These are phyloP conservation scores for Xylocampa areola DNA, from an alignment of 2,888 invertebrate genomes.

Conservation along the genomic window DNA sequence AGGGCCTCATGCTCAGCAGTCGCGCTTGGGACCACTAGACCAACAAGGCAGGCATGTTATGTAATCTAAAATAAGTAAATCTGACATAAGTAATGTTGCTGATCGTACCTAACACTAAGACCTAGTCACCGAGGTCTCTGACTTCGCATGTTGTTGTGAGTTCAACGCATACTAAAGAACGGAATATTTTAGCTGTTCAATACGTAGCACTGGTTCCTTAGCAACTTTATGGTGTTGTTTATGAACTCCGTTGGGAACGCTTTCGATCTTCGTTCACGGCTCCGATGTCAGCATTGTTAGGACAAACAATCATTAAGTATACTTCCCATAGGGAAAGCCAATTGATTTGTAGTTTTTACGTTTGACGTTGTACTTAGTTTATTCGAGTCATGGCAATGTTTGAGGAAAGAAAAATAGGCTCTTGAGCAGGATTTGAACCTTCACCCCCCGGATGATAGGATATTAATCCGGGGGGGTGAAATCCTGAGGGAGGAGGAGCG, in stretches of 20 bases:
- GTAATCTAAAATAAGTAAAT: too few species aligned
- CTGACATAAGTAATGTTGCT: too few species aligned
- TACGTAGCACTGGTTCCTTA: slow-evolving; percentile 55
- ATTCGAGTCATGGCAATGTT: slow-evolving; percentile 5
- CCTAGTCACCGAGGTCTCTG: slow-evolving; percentile 9
- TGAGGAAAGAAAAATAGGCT: too few species aligned
- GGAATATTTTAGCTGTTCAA: slow-evolving; percentile 23
- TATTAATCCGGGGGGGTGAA: too few species aligned
- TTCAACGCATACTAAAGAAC: slow-evolving; percentile 9
- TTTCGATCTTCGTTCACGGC: slow-evolving; percentile 41
- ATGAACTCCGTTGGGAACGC: slow-evolving; percentile 57
- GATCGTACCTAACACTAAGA: too few species aligned
- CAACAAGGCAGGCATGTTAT: too few species aligned
- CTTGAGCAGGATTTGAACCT: too few species aligned
- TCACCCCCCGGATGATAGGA: too few species aligned
- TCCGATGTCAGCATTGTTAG: slow-evolving; percentile 62
- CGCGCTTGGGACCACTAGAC: too few species aligned
- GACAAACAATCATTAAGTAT: slow-evolving; percentile 56
- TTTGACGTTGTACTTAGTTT: not conserved
- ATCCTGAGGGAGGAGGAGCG: too few species aligned
- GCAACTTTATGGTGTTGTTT: slow-evolving; percentile 67
- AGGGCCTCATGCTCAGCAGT: too few species aligned
- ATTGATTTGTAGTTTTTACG: slow-evolving; percentile 27
- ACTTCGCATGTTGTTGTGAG: slow-evolving; percentile 11
- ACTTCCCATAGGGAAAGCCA: slow-evolving; percentile 56